Evolutionary conservation across 2,888 invertebrate genomes (phyloP).

Genomic region (Strigamia crassipes): DNA sequence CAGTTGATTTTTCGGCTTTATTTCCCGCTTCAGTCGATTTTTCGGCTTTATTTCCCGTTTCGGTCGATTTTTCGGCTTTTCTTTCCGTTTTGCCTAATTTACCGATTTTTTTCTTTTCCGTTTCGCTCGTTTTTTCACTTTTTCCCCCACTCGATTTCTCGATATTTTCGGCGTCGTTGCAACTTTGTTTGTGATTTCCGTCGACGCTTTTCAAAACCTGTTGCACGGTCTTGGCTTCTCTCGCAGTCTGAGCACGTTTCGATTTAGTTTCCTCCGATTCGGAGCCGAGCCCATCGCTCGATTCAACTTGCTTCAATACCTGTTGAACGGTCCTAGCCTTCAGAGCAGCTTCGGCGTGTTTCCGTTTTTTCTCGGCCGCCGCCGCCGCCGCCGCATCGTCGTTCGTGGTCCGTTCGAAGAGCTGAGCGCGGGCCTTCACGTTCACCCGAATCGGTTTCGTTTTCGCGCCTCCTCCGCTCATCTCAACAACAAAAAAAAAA

Average conservation of each 20-base stretch:
- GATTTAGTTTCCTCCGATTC: too few relatives aligned
- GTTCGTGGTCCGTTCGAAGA: slow-evolving; percentile 35
- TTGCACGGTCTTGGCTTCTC: background rate
- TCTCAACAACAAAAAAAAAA: too few relatives aligned
- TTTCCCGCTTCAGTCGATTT: background rate
- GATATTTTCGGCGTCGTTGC: too few relatives aligned
- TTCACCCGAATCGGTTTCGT: background rate
- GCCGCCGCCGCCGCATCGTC: slow-evolving; percentile 12
- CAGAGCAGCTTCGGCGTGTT: background rate
- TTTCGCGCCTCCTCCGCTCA: too few relatives aligned
- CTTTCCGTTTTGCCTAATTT: too few relatives aligned
- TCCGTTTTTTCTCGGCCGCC: background rate
- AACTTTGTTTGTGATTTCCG: background rate
- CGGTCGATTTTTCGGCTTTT: background rate
- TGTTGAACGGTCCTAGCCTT: slow-evolving; percentile 42
- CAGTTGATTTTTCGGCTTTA: background rate
- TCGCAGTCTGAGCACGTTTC: background rate
- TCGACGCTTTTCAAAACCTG: background rate
- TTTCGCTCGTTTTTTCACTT: too few relatives aligned
- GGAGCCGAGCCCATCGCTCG: too few relatives aligned
- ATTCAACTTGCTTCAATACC: slow-evolving; percentile 35
- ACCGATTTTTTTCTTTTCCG: background rate
- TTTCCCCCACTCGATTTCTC: too few relatives aligned
- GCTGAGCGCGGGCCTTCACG: slow-evolving; percentile 43
- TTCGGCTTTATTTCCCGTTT: too few relatives aligned